Evolutionary conservation across 2,888 invertebrate genomes (phyloP).

Genomic region (Hydraecia micacea): DNA sequence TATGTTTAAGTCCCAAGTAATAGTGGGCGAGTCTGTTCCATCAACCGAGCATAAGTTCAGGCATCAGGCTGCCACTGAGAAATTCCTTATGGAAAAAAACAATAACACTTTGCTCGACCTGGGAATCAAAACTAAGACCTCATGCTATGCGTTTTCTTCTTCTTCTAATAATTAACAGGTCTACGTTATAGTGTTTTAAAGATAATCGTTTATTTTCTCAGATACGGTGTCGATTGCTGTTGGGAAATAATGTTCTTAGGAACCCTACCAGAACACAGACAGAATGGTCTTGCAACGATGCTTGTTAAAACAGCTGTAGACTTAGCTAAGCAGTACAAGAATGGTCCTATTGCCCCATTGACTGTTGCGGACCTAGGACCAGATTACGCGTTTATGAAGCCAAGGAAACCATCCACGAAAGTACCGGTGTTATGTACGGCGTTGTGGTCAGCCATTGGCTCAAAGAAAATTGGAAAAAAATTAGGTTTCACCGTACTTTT

Average conservation of each 20-base stretch:
- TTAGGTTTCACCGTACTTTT: conserved; percentile 40
- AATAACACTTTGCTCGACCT: too few species aligned
- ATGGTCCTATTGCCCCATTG: conserved; percentile 79
- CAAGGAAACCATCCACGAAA: conserved; percentile 34
- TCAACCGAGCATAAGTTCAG: not conserved
- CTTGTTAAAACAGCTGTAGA: conserved; percentile 89
- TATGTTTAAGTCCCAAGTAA: not conserved
- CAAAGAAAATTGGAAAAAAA: conserved; percentile 37
- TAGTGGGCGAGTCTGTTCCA: not conserved
- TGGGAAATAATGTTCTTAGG: conserved; percentile 93
- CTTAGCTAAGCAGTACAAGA: conserved; percentile 83
- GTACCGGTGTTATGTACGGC: conserved; percentile 33
- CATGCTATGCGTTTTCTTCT: not conserved
- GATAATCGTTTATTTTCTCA: conserved; percentile 62
- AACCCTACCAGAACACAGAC: conserved; percentile 88
- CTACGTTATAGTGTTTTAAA: not conserved
- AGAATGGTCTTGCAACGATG: conserved; percentile 88
- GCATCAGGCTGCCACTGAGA: not conserved
- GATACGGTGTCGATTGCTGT: conserved; percentile 90
- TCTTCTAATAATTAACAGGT: not conserved
- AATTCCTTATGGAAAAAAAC: not conserved
- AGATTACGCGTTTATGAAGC: conserved; percentile 72
- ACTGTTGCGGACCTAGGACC: conserved; percentile 82
- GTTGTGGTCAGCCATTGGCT: conserved; percentile 45
- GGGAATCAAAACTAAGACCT: not conserved